These are phyloP conservation scores for Troides helena DNA, from an alignment of 2,888 invertebrate species.

Conservation along the genomic window DNA sequence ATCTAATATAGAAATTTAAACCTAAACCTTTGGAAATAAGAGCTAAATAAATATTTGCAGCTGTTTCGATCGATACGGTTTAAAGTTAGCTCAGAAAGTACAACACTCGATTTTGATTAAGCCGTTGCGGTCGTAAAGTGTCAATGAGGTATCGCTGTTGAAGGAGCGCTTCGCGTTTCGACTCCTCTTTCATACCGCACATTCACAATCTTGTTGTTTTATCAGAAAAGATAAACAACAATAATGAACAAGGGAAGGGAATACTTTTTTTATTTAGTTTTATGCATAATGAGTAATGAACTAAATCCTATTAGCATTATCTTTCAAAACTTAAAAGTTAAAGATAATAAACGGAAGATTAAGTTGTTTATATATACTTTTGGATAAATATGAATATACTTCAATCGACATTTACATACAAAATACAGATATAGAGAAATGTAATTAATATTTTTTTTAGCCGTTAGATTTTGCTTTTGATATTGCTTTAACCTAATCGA, in stretches of 20 bases:
- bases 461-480: no score
- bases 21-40: not conserved
- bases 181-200: slow-evolving; percentile 20
- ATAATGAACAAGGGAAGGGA: not conserved
- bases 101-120: slow-evolving; percentile 20
- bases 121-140: slow-evolving; percentile 21
- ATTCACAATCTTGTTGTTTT: slow-evolving; percentile 6
- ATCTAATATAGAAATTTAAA: not conserved
- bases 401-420: no score
- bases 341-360: no score
- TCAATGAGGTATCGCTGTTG: slow-evolving; percentile 4
- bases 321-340: no score
- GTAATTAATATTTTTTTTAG: no score
- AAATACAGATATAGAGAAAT: no score
- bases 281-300: no score
- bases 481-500: no score
- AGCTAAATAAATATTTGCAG: not conserved
- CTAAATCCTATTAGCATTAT: no score
- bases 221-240: slow-evolving; percentile 15
- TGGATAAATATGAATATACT: no score
- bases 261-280: no score
- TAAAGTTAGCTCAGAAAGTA: slow-evolving; percentile 24
- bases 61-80: slow-evolving; percentile 22
- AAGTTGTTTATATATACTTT: no score
- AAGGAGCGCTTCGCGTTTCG: slow-evolving; percentile 2